Base-by-base conservation (phyloP, 2,113 vertebrate genomes). In the Eolophus roseicapilla region DNA sequence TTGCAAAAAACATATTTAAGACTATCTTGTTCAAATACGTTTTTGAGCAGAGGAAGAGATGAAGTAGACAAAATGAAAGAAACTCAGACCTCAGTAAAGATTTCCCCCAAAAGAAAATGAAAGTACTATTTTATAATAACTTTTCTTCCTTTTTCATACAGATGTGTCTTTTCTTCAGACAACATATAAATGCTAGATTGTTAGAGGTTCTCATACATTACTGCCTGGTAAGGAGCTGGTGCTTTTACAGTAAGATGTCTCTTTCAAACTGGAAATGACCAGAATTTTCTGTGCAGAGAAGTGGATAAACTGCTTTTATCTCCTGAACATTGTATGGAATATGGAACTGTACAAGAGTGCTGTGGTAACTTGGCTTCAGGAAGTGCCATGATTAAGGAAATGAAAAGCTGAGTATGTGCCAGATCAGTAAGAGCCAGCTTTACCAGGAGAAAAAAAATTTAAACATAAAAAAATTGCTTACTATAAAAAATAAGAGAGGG, bases 11-110 rank as follows among this genome's bases (percentile, higher is more conserved):
- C 7, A 83, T 75, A 74, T 39, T 81, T 71, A 84, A 90, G 43
- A 68, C 69, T 82, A 83, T 83, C 46, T 81, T 83, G 39, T 50
- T 94, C 64, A 93, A 96, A 74, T 81, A 52, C 55, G 88, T 95
- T 88, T 91, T 90, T 92, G 75, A 93, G 29, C 9, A 12, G 55
- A 90, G 29, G 55, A 83, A 84, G 44, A 47, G 37, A 39, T 65
- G 65, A 86, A 94, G 90, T 11, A 83, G 82, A 37, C 19, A 90
- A 86, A 92, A 93, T 70, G 35, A 74, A 86, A 89, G 73, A 60
- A 92, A 82, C 17, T 69, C 84, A 85, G 70, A 69, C 28, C 53
- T 91, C 35, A 44, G 65, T 53, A 37, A 60, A 84, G 81, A 31
- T 68, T 63, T 65, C 4, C 9, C 46, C 2, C 3, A 2, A 27